Conservation (phyloP, 2,888 invertebrate genomes). For the Argyresthia albistria region DNA sequence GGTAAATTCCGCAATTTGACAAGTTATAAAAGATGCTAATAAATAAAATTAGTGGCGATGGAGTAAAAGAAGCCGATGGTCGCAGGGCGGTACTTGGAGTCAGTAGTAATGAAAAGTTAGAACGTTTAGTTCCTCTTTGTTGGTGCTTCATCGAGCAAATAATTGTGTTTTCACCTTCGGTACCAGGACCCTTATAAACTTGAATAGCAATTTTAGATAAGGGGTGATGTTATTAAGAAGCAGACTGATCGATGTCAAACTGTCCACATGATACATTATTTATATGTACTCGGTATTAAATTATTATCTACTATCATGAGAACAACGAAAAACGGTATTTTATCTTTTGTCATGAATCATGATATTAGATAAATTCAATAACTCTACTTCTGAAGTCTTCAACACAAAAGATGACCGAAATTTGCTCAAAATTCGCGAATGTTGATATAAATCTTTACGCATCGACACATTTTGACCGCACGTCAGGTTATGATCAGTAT, state of each 20-base stretch:
- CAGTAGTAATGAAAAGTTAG: conserved; percentile 5
- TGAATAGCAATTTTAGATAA: no score
- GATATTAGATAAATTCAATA: no score
- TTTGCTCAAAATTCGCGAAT: conserved; percentile 23
- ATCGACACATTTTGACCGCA: conserved; percentile 68
- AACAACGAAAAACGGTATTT: no score
- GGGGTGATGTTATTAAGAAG: no score
- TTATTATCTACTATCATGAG: no score
- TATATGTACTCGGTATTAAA: no score
- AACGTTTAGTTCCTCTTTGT: conserved; percentile 16
- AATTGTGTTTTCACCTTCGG: conserved; percentile 17
- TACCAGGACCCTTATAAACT: no score
- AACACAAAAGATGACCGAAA: conserved; percentile 24
- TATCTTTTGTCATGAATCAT: no score
- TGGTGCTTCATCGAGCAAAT: conserved; percentile 29
- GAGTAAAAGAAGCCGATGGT: conserved; percentile 34
- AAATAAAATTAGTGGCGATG: conserved; percentile 60
- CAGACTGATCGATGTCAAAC: no score
- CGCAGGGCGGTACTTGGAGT: conserved; percentile 24
- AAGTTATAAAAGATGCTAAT: conserved; percentile 51
- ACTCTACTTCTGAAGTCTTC: no score
- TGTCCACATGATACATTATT: no score
- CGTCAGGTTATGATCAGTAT: conserved; percentile 62
- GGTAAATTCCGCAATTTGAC: conserved; percentile 50
- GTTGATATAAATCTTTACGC: conserved; percentile 61